Conservation (phyloP, 2,113 vertebrate species). For the Prunella fulvescens region DNA sequence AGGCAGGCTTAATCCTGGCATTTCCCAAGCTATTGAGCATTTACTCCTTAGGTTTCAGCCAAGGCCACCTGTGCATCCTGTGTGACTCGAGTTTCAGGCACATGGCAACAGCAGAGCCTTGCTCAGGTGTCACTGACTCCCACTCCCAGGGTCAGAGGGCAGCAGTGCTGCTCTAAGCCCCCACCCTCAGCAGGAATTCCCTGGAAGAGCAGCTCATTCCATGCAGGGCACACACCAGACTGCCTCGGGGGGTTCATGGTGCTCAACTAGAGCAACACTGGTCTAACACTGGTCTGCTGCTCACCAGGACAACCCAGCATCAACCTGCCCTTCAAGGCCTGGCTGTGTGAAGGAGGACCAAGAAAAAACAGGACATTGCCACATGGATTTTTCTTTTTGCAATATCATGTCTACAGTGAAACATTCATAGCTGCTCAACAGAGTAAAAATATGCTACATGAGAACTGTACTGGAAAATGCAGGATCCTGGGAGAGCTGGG, state of each 20-base stretch:
- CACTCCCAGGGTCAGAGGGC: background rate
- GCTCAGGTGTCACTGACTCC: background rate
- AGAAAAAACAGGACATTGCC: background rate
- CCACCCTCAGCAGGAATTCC: background rate
- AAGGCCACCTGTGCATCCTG: background rate
- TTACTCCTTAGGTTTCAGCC: background rate
- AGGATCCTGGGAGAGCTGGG: background rate
- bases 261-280: background rate
- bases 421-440: constrained; percentile 42
- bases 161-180: background rate
- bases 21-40: background rate
- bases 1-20: background rate
- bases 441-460: constrained; percentile 60
- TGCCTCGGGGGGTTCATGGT: background rate
- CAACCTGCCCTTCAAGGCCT: background rate
- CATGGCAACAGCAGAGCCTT: background rate
- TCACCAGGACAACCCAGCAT: rapidly evolving
- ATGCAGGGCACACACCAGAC: background rate
- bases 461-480: constrained; percentile 19
- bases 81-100: background rate
- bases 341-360: background rate
- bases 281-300: background rate
- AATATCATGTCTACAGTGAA: constrained; percentile 4
- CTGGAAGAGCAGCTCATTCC: background rate
- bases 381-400: constrained; percentile 1